Percentiles rank a stretch among this genome's conserved stretches.
These are phyloP conservation scores for Drosophila obscura DNA, from an alignment of 1,140 invertebrate genomes.

Conservation along the genomic window DNA sequence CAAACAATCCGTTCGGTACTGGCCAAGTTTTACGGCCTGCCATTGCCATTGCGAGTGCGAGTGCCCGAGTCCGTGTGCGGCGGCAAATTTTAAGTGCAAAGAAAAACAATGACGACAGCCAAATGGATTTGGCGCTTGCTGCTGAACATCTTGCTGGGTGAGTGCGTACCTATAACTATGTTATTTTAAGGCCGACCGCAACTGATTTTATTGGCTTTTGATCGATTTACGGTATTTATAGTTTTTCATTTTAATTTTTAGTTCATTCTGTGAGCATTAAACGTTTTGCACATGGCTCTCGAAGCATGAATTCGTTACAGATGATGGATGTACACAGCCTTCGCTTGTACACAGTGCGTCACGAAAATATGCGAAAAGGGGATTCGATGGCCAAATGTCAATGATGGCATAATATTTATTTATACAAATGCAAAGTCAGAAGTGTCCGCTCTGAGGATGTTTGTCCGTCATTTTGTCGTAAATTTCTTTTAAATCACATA, in stretches of 20 bases:
- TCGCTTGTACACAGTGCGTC: conserved; percentile 39
- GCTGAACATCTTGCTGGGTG: conserved; percentile 69
- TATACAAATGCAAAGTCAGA: conserved; percentile 50
- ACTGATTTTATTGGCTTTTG: conserved; percentile 64
- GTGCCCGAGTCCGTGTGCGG: conserved; percentile 16
- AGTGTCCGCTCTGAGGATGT: conserved; percentile 22
- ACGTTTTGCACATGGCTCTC: conserved; percentile 42
- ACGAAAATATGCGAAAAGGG: conserved; percentile 25
- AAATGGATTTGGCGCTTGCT: conserved; percentile 77
- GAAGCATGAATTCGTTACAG: conserved; percentile 16
- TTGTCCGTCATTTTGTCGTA: conserved; percentile 20
- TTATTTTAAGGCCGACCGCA: conserved; percentile 28
- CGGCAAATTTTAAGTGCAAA: conserved; percentile 74
- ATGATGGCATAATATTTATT: conserved; percentile 58
- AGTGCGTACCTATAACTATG: conserved; percentile 31
- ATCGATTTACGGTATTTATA: conserved; percentile 62
- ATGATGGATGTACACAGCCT: not conserved
- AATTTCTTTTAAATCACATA: conserved; percentile 47
- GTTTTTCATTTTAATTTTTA: not conserved
- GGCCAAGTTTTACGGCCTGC: conserved; percentile 41
- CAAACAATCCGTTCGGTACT: conserved; percentile 44
- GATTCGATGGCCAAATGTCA: conserved; percentile 5
- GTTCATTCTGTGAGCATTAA: not conserved
- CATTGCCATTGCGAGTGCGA: too few relatives aligned
- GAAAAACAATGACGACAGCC: conserved; percentile 79